These are phyloP conservation scores for Platorchestia sp. DNA, from an alignment of 1,140 invertebrate species.

Conservation along the genomic window DNA sequence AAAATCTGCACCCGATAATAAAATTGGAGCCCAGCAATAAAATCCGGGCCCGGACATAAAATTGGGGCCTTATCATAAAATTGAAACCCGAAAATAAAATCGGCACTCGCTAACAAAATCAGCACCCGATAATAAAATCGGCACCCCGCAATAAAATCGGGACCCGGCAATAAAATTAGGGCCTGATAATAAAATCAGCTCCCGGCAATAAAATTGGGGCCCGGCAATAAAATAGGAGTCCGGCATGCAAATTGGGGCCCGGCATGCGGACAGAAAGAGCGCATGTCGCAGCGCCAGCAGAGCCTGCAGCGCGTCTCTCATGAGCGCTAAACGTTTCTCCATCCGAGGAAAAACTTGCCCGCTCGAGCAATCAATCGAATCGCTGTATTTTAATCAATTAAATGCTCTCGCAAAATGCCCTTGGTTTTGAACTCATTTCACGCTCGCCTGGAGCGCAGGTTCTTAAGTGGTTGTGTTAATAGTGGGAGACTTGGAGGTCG, in stretches of 20 bases:
- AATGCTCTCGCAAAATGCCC: background rate
- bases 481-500: background rate
- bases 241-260: background rate
- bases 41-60: background rate
- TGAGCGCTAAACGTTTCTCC: conserved; percentile 4
- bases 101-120: background rate
- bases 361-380: conserved; percentile 3
- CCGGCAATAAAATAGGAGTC: background rate
- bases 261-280: background rate
- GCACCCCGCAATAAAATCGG: no score
- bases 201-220: background rate
- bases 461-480: background rate
- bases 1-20: background rate
- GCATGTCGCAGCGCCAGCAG: background rate
- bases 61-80: background rate
- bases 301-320: background rate
- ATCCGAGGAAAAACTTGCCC: conserved; percentile 1
- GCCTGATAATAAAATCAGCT: background rate
- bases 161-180: no score
- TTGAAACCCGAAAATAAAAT: no score
- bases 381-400: conserved; percentile 20
- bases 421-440: conserved; percentile 12
- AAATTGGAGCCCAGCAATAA: background rate
- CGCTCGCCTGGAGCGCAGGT: background rate
- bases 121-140: background rate